Evolutionary conservation across 2,888 invertebrate species (phyloP), one percentile per base, ranked within the genome.

Genomic region (Petrolisthes manimaculis): DNA sequence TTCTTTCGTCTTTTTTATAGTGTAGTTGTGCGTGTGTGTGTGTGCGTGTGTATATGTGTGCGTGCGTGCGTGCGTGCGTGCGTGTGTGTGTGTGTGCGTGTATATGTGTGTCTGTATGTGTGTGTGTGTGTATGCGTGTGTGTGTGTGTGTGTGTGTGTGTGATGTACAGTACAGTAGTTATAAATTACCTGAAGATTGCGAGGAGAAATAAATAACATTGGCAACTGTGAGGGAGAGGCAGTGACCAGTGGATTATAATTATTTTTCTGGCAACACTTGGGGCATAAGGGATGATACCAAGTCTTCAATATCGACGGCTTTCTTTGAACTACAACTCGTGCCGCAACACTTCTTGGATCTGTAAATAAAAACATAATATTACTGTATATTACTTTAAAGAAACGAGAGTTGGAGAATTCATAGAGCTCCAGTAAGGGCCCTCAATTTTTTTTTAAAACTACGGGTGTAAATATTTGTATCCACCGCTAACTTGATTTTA

Each of bases 301-400:
- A 74, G 37, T 86, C 86, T 74, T 86, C 86, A 5, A 86, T 86
- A 61, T 86, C 86, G 0, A 82, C 82, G 21, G 82, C 61, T 21
- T 82, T 86, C 14, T 84, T 54, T 14, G 86, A 77, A 24, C 86
- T 75, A 53, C 86, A 86, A 3, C 55, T 80, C 0, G 81, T 86
- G 4, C 86, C 86, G 54, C 86, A 86, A 61, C 86, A 86, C 5
- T 86, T 86, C 77, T 82, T 87, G 24, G 67, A 78, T 21, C 83
- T 87, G 83, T 56, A 24, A 56, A 14, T 37, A 18, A 69, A 69
- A 37, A 37, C 37, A 37, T 37, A n/a, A n/a, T n/a, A n/a, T n/a
- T n/a, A n/a, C n/a, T n/a, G n/a, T n/a, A 37, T 37, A 37, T 37
- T 37, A 37, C 37, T 37, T 37, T 37, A 37, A 37, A n/a, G n/a